Percentiles rank a stretch among this genome's conserved stretches.
Evolutionary conservation across 2,797 vertebrate genomes (phyloP).

Genomic region (Lacerta viridis): DNA sequence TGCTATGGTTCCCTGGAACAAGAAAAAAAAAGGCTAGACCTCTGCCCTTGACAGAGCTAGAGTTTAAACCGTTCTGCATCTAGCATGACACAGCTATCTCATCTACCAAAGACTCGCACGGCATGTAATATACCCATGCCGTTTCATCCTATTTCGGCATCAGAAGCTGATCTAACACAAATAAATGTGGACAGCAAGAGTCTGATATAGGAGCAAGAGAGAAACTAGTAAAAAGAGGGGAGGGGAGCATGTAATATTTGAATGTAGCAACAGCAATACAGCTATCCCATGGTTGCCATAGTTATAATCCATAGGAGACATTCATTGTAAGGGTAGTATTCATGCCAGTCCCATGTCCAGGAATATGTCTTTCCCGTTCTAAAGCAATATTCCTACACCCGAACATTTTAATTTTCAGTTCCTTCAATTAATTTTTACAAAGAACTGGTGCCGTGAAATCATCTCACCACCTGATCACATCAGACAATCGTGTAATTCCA

Average conservation of each 20-base stretch:
- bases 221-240: background rate
- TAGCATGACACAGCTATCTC: conserved; percentile 42
- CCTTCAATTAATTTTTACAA: background rate
- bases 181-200: background rate
- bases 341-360: background rate
- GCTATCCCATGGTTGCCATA: conserved; percentile 30
- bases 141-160: conserved; percentile 12
- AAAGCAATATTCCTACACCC: background rate
- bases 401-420: background rate
- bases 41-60: background rate
- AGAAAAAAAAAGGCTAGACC: conserved; percentile 29
- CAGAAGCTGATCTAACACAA: background rate
- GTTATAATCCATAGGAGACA: background rate
- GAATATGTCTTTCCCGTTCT: background rate
- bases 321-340: background rate
- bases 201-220: background rate
- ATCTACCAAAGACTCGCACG: accelerated
- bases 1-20: conserved; percentile 9
- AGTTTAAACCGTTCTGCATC: background rate
- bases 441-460: background rate
- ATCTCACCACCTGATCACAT: background rate
- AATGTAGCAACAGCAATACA: background rate
- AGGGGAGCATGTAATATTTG: background rate
- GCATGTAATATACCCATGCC: conserved; percentile 13
- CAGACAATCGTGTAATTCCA: background rate